A percentile compares a stretch with the other conserved stretches of the same genome.
Evolutionary conservation across 1,140 invertebrate species (phyloP).

Genomic region (Megathymus violae): DNA sequence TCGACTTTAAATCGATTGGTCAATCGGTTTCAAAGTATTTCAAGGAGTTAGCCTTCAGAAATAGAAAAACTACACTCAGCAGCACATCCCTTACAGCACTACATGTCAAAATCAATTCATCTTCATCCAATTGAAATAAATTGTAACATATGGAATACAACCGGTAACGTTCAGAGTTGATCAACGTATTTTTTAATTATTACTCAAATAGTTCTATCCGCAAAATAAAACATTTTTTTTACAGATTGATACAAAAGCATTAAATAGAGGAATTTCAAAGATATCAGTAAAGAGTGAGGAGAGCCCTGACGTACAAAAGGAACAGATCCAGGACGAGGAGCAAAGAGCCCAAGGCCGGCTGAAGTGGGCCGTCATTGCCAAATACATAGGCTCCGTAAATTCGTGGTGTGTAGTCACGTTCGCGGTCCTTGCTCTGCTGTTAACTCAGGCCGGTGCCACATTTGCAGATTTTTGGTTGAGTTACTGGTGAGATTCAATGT

Average conservation of each 20-base stretch:
- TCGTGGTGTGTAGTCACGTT: slow-evolving; percentile 84
- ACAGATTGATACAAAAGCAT: slow-evolving; percentile 41
- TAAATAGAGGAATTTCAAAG: slow-evolving; percentile 58
- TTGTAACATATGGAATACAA: too few relatives aligned
- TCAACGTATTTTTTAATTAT: too few relatives aligned
- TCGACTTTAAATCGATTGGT: too few relatives aligned
- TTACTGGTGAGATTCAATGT: slow-evolving; percentile 89
- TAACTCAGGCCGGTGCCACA: slow-evolving; percentile 88
- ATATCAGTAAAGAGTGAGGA: slow-evolving; percentile 64
- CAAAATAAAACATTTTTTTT: neutral
- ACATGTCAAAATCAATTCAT: too few relatives aligned
- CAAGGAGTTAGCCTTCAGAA: too few relatives aligned
- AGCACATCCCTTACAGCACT: too few relatives aligned
- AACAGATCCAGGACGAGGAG: slow-evolving; percentile 76
- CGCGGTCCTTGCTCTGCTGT: slow-evolving; percentile 85
- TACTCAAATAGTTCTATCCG: neutral
- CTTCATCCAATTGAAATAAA: too few relatives aligned
- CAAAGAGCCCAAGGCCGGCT: slow-evolving; percentile 84
- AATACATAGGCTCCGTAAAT: slow-evolving; percentile 89
- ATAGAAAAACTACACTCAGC: too few relatives aligned
- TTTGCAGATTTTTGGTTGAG: slow-evolving; percentile 92
- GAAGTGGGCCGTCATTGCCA: slow-evolving; percentile 84
- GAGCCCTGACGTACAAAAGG: slow-evolving; percentile 62
- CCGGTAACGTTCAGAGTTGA: too few relatives aligned
- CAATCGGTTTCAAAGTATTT: too few relatives aligned